Conservation (phyloP, 2,888 invertebrate genomes). For the Drosophila infuscata region DNA sequence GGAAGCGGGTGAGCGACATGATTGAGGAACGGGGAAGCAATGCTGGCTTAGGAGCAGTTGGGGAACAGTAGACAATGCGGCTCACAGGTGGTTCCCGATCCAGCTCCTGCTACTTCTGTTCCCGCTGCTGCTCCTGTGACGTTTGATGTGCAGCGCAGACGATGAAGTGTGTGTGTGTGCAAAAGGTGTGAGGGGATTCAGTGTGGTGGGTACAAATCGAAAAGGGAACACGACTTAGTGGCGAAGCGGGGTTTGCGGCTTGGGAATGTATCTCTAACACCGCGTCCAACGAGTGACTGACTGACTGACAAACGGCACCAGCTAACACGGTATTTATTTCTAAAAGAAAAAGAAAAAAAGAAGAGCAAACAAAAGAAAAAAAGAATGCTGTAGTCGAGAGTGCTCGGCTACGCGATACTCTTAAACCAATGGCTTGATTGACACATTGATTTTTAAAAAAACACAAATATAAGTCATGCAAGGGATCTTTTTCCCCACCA, state of each 20-base stretch:
- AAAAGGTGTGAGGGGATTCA: neutral
- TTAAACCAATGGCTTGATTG: neutral
- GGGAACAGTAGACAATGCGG: slow-evolving; percentile 47
- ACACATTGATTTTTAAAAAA: neutral
- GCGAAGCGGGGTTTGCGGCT: neutral
- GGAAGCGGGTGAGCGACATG: neutral
- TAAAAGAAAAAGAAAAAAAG: slow-evolving; percentile 54
- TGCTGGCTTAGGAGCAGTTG: neutral
- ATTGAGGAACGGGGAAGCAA: neutral
- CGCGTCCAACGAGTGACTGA: slow-evolving; percentile 26
- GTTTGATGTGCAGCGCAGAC: slow-evolving; percentile 59
- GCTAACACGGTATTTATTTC: slow-evolving; percentile 70
- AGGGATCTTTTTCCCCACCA: no score
- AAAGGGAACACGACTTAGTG: neutral
- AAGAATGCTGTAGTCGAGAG: neutral
- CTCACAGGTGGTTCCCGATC: slow-evolving; percentile 34
- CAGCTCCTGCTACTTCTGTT: neutral
- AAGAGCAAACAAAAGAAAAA: slow-evolving; percentile 4
- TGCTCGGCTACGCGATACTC: neutral
- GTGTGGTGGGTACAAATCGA: neutral
- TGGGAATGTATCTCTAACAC: slow-evolving; percentile 38
- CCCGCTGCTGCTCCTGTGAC: slow-evolving; percentile 34
- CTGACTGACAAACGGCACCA: slow-evolving; percentile 43
- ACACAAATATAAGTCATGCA: neutral
- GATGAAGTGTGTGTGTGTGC: slow-evolving; percentile 1